Evolutionary conservation across 2,113 vertebrate species (phyloP).

Genomic region (Centrocercus urophasianus): DNA sequence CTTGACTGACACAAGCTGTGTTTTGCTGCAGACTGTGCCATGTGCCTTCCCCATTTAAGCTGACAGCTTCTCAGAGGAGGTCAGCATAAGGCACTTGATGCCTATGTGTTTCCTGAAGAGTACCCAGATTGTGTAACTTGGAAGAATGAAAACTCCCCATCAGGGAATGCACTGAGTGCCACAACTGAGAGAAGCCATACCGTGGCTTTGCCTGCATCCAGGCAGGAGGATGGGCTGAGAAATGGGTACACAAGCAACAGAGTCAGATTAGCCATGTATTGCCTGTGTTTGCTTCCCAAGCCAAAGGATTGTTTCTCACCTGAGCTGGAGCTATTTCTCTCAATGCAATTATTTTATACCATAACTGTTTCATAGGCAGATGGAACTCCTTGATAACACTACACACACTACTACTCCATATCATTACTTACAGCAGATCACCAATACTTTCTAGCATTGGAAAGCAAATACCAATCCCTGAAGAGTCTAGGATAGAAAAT

Average conservation of each 20-base stretch:
- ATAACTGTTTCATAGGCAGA: background rate
- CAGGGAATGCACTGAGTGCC: fast-evolving
- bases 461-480: background rate
- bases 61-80: conserved; percentile 55
- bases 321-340: background rate
- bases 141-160: background rate
- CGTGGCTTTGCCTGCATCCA: background rate
- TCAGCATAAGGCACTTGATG: conserved; percentile 41
- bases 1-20: fast-evolving
- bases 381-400: background rate
- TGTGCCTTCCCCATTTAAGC: conserved; percentile 47
- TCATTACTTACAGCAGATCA: background rate
- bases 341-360: background rate
- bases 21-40: background rate
- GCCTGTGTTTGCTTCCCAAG: background rate
- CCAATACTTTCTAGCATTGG: background rate
- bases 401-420: background rate
- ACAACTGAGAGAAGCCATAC: background rate
- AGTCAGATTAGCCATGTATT: background rate
- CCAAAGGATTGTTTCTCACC: background rate
- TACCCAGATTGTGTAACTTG: background rate
- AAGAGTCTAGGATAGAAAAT: conserved; percentile 5
- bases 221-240: background rate
- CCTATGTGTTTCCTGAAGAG: conserved; percentile 32
- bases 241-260: background rate